Evolutionary conservation across 2,888 invertebrate genomes (phyloP).

Genomic region (Unio delphinus): DNA sequence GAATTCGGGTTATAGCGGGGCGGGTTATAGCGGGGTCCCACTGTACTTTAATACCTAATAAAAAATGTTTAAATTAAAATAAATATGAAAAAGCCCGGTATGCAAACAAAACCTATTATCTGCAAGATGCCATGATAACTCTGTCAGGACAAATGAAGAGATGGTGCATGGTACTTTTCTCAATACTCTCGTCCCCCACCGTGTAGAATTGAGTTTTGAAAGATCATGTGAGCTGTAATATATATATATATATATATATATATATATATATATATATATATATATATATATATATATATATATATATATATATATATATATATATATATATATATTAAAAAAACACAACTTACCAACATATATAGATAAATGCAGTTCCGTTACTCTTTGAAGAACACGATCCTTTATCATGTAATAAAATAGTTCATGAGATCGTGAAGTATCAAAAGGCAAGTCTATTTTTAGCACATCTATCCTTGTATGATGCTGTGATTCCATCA

Average conservation of each 20-base stretch:
- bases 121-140: no score
- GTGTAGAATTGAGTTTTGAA: no score
- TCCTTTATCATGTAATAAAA: conserved; percentile 64
- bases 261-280: not conserved
- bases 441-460: conserved; percentile 48
- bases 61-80: no score
- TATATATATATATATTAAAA: not conserved
- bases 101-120: no score
- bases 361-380: conserved; percentile 60
- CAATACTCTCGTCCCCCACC: no score
- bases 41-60: no score
- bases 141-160: no score
- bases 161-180: no score
- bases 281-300: not conserved
- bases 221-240: no score
- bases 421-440: conserved; percentile 54
- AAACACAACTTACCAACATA: conserved; percentile 53
- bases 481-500: conserved; percentile 48
- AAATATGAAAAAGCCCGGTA: no score
- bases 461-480: conserved; percentile 56
- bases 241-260: not conserved
- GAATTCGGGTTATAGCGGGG: no score
- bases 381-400: conserved; percentile 46
- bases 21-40: no score
- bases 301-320: not conserved